phyloP scores from a whole-genome alignment of 2,797 vertebrate species.

The Chelonia mydas region DNA sequence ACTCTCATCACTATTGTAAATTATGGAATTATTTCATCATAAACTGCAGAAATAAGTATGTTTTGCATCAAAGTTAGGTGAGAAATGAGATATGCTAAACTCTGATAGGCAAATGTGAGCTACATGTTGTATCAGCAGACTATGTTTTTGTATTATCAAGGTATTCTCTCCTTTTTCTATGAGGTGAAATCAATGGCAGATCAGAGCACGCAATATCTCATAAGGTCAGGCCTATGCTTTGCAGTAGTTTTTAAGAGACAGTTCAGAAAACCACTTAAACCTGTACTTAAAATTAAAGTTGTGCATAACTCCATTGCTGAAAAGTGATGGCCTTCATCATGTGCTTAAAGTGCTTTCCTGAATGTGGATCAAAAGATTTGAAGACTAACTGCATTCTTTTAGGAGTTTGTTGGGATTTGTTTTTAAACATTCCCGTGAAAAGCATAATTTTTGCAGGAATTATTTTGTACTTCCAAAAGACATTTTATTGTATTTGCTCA shows the following conservation, averaged over 20 bases:
- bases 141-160: neutral
- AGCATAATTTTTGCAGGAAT: constrained; percentile 32
- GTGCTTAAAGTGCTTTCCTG: constrained; percentile 31
- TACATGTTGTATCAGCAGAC: neutral
- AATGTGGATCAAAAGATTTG: neutral
- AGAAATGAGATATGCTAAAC: neutral
- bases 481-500: neutral
- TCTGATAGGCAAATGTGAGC: neutral
- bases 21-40: neutral
- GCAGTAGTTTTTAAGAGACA: neutral
- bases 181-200: neutral
- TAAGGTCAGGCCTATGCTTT: neutral
- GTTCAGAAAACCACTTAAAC: neutral
- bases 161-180: neutral
- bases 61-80: neutral
- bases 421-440: neutral
- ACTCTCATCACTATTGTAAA: neutral
- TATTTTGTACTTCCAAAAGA: constrained; percentile 13
- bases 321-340: constrained; percentile 1
- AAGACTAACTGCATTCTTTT: constrained; percentile 11
- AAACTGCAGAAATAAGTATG: neutral
- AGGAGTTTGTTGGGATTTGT: neutral
- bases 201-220: neutral
- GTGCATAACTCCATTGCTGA: constrained; percentile 3
- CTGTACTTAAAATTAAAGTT: neutral